These are phyloP conservation scores for Dendrolimus kikuchii DNA, from an alignment of 1,140 invertebrate genomes.

Conservation along the genomic window DNA sequence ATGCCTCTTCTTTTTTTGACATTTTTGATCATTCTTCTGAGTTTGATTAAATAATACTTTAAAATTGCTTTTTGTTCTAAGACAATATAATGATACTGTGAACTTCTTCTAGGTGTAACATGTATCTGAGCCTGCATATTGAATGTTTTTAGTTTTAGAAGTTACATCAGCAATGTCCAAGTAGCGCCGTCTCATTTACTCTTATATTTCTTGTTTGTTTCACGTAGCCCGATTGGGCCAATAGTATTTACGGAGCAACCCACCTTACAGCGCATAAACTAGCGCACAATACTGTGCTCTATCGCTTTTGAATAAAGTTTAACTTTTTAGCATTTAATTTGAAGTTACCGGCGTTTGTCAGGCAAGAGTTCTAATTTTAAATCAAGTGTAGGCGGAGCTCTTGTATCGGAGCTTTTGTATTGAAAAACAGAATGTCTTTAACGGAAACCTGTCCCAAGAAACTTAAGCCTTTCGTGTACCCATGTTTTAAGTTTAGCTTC, in stretches of 20 bases:
- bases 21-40: slow-evolving; percentile 25
- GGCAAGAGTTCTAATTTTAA: slow-evolving; percentile 71
- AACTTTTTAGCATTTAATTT: slow-evolving; percentile 64
- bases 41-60: slow-evolving; percentile 13
- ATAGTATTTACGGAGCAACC: slow-evolving; percentile 65
- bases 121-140: background rate
- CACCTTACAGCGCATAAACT: slow-evolving; percentile 65
- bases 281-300: slow-evolving; percentile 58
- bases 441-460: slow-evolving; percentile 65
- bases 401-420: slow-evolving; percentile 60
- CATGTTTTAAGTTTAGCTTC: slow-evolving; percentile 52
- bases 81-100: background rate
- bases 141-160: background rate
- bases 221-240: slow-evolving; percentile 61
- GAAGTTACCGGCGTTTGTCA: slow-evolving; percentile 66
- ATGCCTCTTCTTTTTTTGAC: slow-evolving; percentile 31
- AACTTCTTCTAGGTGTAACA: too few species aligned
- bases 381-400: slow-evolving; percentile 70
- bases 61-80: background rate
- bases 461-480: slow-evolving; percentile 68
- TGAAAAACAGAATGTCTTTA: slow-evolving; percentile 69
- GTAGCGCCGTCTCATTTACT: slow-evolving; percentile 48
- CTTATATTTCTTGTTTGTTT: slow-evolving; percentile 64
- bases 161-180: slow-evolving; percentile 15
- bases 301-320: slow-evolving; percentile 61